phyloP scores from a whole-genome alignment of 2,797 vertebrate species.

The Platyrinchus mystaceus region DNA sequence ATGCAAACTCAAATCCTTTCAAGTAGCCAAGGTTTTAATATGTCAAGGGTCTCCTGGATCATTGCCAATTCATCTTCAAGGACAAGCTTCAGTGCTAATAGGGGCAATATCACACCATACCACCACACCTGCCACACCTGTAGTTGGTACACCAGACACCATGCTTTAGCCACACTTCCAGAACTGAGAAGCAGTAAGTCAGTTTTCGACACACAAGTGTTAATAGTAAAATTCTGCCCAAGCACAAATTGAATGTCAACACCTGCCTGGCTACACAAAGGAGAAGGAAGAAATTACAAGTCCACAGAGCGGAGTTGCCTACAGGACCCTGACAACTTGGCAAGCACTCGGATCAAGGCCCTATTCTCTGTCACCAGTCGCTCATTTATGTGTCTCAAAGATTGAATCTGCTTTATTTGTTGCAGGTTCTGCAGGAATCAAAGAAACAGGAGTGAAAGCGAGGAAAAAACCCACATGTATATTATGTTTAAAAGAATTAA shows the following conservation, averaged over 20 bases:
- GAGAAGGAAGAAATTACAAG: slow-evolving; percentile 84
- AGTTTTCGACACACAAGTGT: slow-evolving; percentile 70
- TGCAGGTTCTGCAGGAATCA: slow-evolving; percentile 91
- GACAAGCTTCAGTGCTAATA: neutral
- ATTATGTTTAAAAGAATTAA: slow-evolving; percentile 35
- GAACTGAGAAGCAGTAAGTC: slow-evolving; percentile 69
- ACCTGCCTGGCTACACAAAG: slow-evolving; percentile 93
- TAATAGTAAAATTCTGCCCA: slow-evolving; percentile 74
- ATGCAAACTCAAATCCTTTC: neutral
- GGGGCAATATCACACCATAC: neutral
- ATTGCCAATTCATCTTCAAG: neutral
- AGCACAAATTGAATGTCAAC: slow-evolving; percentile 77
- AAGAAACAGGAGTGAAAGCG: slow-evolving; percentile 70
- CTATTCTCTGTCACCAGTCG: slow-evolving; percentile 96
- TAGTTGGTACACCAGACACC: slow-evolving; percentile 37
- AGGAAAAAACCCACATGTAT: neutral
- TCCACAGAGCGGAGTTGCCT: slow-evolving; percentile 86
- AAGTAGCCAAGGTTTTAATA: neutral
- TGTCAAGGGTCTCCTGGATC: neutral
- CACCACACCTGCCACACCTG: neutral
- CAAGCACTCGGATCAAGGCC: slow-evolving; percentile 94
- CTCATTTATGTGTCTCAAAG: slow-evolving; percentile 94
- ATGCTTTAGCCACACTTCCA: slow-evolving; percentile 77
- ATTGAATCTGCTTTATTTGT: slow-evolving; percentile 95
- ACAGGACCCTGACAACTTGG: slow-evolving; percentile 91